phyloP scores from a whole-genome alignment of 2,888 invertebrate genomes.

The Habroteleia sp. region DNA sequence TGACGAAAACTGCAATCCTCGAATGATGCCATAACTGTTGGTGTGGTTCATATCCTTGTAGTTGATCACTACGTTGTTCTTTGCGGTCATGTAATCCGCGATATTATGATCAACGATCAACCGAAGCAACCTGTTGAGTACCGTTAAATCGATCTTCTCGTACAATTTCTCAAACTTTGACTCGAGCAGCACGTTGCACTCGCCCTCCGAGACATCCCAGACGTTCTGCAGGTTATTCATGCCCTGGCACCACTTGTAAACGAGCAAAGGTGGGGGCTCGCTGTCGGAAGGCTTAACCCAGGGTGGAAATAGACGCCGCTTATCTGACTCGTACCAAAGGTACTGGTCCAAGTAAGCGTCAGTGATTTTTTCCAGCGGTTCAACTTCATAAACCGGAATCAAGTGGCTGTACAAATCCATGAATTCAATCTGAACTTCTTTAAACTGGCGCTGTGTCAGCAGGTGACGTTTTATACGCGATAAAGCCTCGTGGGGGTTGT shows the following conservation, averaged over 20 bases:
- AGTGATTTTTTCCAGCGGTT: conserved; percentile 99
- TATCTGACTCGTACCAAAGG: conserved; percentile 99
- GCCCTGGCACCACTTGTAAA: conserved; percentile 99
- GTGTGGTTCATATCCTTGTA: conserved; percentile 99
- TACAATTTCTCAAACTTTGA: conserved; percentile 99
- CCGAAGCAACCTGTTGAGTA: conserved; percentile 96
- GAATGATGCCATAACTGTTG: conserved; percentile 99
- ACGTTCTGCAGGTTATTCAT: conserved; percentile 99
- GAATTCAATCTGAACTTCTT: conserved; percentile 99
- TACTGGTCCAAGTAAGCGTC: conserved; percentile 99
- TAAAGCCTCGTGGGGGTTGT: conserved; percentile 99
- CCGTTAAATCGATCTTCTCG: conserved; percentile 99
- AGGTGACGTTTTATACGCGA: conserved; percentile 99
- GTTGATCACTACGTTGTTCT: conserved; percentile 99
- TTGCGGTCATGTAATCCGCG: conserved; percentile 99
- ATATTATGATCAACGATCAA: conserved; percentile 99
- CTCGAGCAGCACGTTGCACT: conserved; percentile 98
- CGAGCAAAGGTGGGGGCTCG: conserved; percentile 94
- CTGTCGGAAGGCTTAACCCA: conserved; percentile 99
- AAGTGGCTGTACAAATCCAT: conserved; percentile 99
- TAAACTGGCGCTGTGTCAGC: conserved; percentile 98
- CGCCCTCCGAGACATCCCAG: conserved; percentile 99
- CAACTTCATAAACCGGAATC: conserved; percentile 99
- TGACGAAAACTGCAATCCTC: conserved; percentile 99
- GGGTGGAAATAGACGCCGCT: conserved; percentile 96